Evolutionary conservation across 1,140 invertebrate genomes (phyloP).

Genomic region (Cotesia glomerata): DNA sequence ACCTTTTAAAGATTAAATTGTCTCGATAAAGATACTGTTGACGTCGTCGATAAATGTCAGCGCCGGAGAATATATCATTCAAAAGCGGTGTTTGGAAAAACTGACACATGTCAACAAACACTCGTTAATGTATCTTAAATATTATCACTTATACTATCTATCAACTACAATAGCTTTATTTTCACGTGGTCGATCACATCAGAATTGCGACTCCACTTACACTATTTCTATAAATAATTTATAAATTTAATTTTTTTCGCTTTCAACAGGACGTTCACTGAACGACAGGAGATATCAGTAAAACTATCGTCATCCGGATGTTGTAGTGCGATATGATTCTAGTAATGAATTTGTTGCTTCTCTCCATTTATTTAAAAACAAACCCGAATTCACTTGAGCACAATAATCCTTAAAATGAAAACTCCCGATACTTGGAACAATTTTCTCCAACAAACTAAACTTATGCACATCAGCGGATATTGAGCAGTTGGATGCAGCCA

Average conservation of each 20-base stretch:
- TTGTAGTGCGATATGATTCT: slow-evolving; percentile 6
- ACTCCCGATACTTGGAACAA: background rate
- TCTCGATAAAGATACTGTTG: background rate
- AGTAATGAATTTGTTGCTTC: slow-evolving; percentile 5
- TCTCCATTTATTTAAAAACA: background rate
- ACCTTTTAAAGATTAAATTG: background rate
- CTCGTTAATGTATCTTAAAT: background rate
- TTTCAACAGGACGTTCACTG: slow-evolving; percentile 22
- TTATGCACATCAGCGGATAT: slow-evolving; percentile 3
- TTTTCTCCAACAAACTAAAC: background rate
- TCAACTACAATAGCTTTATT: background rate
- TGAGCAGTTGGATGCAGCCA: slow-evolving; percentile 42
- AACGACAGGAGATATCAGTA: slow-evolving; percentile 13
- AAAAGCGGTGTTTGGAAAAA: background rate
- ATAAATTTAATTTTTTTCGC: background rate
- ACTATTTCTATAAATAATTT: too few relatives aligned
- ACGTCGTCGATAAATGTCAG: background rate
- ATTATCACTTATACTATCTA: background rate
- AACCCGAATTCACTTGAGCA: slow-evolving; percentile 9
- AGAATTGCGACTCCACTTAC: background rate
- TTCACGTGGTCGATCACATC: slow-evolving; percentile 11
- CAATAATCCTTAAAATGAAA: slow-evolving; percentile 3
- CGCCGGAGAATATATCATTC: background rate
- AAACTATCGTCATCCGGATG: slow-evolving; percentile 23
- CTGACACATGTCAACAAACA: slow-evolving; percentile 14